Evolutionary conservation across 2,113 vertebrate species (phyloP), one percentile per base, ranked within the genome.

Genomic region (Hirundichthys speculiger): DNA sequence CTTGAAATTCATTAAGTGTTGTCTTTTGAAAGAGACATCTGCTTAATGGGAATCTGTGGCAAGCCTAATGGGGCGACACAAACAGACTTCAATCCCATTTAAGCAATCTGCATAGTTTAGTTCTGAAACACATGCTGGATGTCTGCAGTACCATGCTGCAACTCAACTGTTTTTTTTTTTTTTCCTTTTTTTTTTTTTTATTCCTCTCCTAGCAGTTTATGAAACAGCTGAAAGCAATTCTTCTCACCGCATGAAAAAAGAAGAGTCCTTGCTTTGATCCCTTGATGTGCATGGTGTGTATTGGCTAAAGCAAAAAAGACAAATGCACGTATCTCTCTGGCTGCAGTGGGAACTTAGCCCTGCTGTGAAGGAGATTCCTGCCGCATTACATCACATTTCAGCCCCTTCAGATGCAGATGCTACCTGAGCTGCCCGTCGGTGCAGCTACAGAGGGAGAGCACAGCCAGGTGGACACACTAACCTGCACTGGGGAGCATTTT

Each of bases 171-270:
- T 73, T 68, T 52, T 49, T 69, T 52, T 34, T 19, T 21, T 20
- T 22, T 34, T 15, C 14, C 57, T n/a, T 12, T 73, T 68, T 52
- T 49, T 69, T 52, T 34, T 19, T 21, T 20, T 20, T 34, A 6
- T 4, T 27, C 69, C 16, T 24, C 66, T 70, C 67, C 51, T 65
- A 65, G 75, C 69, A 78, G 64, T 74, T 84, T 83, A 62, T 55
- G 60, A 73, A 86, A 83, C 87, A 86, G 86, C 88, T 90, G 85
- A 88, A 88, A 89, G 77, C 80, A 80, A 89, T 88, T 74, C 40
- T 64, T 64, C 38, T 76, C 62, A 65, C 82, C 74, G 77, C 83
- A 63, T 46, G 65, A 71, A 69, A 42, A 71, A 18, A 58, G 55
- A 12, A 64, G 61, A 57, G 75, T 76, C 80, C 76, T 66, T 47